Evolutionary conservation across 2,888 invertebrate genomes (phyloP), one percentile per base, ranked within the genome.

Genomic region (Neria commutata): DNA sequence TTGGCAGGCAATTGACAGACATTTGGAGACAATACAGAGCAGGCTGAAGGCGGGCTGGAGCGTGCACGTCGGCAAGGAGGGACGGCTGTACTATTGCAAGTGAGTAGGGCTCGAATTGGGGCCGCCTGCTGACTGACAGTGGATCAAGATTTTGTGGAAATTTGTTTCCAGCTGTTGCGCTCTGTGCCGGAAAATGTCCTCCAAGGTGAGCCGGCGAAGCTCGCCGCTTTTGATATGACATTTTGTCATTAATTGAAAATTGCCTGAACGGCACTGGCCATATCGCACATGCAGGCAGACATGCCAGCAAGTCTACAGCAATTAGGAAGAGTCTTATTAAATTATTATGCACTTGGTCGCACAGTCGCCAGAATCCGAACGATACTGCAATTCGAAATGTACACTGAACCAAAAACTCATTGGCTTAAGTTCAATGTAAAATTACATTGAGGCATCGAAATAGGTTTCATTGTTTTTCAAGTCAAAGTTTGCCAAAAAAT

Each of bases 21-120:
- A 81, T 63, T 72, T 88, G 76, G 86, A 87, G 74, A 83, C 83
- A 63, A 77, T 88, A 49, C 87, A 87, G 70, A 83, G 83, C 14
- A 85, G 85, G 68, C 80, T 89, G 63, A 88, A 88, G 75, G 86
- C 87, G 62, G 91, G 91, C 60, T 92, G 91, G 91, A 91, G 89
- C 16, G 89, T 88, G n/a, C 91, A 91, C 79, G 85, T 87, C 61
- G 89, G 88, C 76, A 87, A 88, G 71, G 91, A 91, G 77, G 92
- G 92, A 63, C 86, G 93, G 70, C 87, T 91, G 62, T 94, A 93
- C 83, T 95, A 92, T 85, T 93, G 94, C 90, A 94, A 95, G 94
- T 94, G 83, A 89, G 92, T 86, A 24, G 8, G 1, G 11, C 6
- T 29, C 29, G 29, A 8, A 29, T 6, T 29, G 11, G 29, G 6